Evolutionary conservation across 2,113 vertebrate species (phyloP).

Genomic region (Tachycineta bicolor): DNA sequence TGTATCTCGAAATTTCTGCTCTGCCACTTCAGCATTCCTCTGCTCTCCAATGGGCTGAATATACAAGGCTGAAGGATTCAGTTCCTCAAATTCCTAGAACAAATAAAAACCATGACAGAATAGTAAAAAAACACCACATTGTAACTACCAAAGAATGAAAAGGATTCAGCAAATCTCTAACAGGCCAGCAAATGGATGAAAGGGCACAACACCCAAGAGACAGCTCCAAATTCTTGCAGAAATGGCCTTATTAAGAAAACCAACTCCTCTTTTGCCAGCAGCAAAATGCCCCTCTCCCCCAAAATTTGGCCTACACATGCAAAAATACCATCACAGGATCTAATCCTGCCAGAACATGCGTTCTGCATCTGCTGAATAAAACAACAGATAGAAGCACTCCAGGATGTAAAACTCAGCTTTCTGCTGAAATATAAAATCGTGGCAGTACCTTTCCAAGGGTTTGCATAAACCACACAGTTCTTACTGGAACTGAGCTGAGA

Average conservation of each 20-base stretch:
- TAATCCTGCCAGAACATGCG: background rate
- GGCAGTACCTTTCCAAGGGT: background rate
- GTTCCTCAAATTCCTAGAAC: conserved; percentile 75
- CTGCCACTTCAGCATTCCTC: background rate
- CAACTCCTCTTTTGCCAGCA: background rate
- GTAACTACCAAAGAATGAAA: background rate
- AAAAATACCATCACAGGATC: background rate
- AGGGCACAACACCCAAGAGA: background rate
- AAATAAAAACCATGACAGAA: background rate
- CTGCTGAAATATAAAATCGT: rapidly evolving
- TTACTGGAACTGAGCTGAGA: background rate
- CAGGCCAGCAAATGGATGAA: background rate
- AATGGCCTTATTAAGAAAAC: background rate
- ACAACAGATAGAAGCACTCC: background rate
- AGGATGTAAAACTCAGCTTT: background rate
- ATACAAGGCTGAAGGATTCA: conserved; percentile 82
- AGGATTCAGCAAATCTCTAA: background rate
- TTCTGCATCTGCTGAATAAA: background rate
- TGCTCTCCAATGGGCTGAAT: conserved; percentile 51
- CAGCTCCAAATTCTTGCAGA: background rate
- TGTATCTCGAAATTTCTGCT: conserved; percentile 10
- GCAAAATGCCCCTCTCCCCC: background rate
- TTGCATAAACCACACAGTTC: background rate
- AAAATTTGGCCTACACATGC: background rate
- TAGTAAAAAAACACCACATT: background rate